Evolutionary conservation across 1,140 invertebrate species (phyloP).

Genomic region (Coenobita brevimanus): DNA sequence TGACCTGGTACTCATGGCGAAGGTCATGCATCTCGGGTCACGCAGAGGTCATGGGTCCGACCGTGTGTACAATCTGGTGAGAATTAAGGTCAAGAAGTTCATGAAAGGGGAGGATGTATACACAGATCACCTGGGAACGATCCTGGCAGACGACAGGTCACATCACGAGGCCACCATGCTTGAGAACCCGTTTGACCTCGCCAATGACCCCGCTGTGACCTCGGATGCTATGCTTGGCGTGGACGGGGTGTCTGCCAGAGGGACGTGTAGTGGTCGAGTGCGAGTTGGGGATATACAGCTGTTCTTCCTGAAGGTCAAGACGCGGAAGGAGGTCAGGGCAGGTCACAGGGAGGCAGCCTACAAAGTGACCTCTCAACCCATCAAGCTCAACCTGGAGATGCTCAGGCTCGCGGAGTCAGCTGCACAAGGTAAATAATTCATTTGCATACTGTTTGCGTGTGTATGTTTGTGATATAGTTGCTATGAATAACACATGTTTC

Average conservation of each 20-base stretch:
- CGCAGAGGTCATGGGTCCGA: background rate
- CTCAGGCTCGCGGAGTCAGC: conserved; percentile 31
- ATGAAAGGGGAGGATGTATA: conserved; percentile 23
- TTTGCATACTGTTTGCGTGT: background rate
- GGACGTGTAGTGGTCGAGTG: conserved; percentile 38
- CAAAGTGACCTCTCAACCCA: conserved; percentile 44
- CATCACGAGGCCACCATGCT: conserved; percentile 20
- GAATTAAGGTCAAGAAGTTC: conserved; percentile 27
- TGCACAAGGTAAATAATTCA: conserved; percentile 32
- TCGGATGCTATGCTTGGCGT: conserved; percentile 12
- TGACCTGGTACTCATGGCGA: conserved; percentile 34
- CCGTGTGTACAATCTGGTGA: background rate
- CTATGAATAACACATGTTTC: too few species aligned
- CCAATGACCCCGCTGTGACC: background rate
- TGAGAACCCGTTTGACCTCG: conserved; percentile 4
- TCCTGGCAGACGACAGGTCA: background rate
- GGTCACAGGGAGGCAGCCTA: conserved; percentile 16
- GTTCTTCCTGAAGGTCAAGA: conserved; percentile 35
- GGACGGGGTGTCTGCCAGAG: conserved; percentile 14
- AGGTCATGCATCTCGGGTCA: conserved; percentile 35
- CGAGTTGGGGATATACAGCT: conserved; percentile 33
- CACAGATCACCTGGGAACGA: background rate
- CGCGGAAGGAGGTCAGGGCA: conserved; percentile 5
- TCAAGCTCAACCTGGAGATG: conserved; percentile 31
- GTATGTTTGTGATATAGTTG: background rate